Evolutionary conservation across 1,140 invertebrate genomes (phyloP).

Genomic region (Trialeurodes vaporariorum): DNA sequence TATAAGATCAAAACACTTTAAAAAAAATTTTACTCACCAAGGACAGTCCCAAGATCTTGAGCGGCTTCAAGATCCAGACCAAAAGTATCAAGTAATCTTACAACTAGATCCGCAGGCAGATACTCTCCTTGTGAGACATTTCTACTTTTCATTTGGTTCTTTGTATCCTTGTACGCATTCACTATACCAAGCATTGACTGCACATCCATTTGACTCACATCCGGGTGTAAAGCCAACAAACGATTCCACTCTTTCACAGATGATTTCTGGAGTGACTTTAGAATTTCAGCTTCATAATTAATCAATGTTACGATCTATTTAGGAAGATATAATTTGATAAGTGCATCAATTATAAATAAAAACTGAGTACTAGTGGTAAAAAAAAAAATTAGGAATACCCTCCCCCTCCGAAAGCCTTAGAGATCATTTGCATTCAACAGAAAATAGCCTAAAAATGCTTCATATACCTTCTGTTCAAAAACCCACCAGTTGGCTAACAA

Average conservation of each 20-base stretch:
- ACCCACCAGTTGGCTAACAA: too few species aligned
- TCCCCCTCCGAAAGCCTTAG: too few species aligned
- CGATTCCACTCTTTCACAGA: slow-evolving; percentile 49
- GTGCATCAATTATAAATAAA: too few species aligned
- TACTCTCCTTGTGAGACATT: not conserved
- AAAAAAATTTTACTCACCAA: slow-evolving; percentile 3
- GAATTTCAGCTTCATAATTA: slow-evolving; percentile 53
- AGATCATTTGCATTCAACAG: too few species aligned
- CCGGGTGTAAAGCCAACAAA: slow-evolving; percentile 44
- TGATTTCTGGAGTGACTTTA: slow-evolving; percentile 40
- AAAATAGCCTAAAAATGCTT: too few species aligned
- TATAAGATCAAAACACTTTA: too few species aligned
- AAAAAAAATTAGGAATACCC: too few species aligned
- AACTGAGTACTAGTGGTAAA: too few species aligned
- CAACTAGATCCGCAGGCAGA: slow-evolving; percentile 4
- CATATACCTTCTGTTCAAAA: too few species aligned
- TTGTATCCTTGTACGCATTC: slow-evolving; percentile 53
- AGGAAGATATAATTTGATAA: too few species aligned
- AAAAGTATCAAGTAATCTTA: slow-evolving; percentile 19
- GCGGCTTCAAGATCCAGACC: slow-evolving; percentile 10
- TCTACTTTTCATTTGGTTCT: slow-evolving; percentile 18
- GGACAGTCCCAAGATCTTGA: not conserved
- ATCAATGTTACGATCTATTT: slow-evolving; percentile 40
- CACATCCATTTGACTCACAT: slow-evolving; percentile 44
- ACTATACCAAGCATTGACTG: slow-evolving; percentile 48